A percentile compares a stretch with the other conserved stretches of the same genome.
These are phyloP conservation scores for Eledone cirrhosa DNA, from an alignment of 2,888 invertebrate genomes.

Conservation along the genomic window DNA sequence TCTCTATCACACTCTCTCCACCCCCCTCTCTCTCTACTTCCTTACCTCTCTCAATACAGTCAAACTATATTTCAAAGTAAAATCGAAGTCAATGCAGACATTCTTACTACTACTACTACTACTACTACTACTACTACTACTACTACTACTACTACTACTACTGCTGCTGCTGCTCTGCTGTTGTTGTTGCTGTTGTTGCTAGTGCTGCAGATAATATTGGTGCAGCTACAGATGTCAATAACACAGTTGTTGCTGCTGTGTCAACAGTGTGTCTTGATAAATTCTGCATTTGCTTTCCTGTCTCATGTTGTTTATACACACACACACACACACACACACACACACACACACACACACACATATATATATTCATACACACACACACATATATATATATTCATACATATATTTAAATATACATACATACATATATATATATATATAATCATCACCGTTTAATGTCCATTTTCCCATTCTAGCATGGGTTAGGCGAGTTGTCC, in stretches of 20 bases:
- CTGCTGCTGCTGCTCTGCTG: neutral
- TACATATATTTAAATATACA: neutral
- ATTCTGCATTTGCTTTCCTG: neutral
- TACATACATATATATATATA: neutral
- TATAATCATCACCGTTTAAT: neutral
- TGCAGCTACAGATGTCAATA: too few species aligned
- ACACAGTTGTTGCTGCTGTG: too few species aligned
- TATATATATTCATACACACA: neutral
- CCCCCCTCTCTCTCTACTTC: neutral
- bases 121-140: too few species aligned
- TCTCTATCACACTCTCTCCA: neutral
- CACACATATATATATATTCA: neutral
- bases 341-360: neutral
- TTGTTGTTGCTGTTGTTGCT: too few species aligned
- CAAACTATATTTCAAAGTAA: too few species aligned
- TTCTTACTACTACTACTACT: too few species aligned
- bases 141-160: too few species aligned
- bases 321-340: neutral
- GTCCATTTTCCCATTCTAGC: too few species aligned
- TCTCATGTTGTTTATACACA: neutral
- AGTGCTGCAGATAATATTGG: too few species aligned
- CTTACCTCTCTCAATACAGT: accelerated
- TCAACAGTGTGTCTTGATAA: too few species aligned
- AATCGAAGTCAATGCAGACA: too few species aligned
- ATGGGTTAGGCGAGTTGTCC: too few species aligned